Conservation (phyloP, 2,888 invertebrate species). For the Eupithecia centaureata region DNA sequence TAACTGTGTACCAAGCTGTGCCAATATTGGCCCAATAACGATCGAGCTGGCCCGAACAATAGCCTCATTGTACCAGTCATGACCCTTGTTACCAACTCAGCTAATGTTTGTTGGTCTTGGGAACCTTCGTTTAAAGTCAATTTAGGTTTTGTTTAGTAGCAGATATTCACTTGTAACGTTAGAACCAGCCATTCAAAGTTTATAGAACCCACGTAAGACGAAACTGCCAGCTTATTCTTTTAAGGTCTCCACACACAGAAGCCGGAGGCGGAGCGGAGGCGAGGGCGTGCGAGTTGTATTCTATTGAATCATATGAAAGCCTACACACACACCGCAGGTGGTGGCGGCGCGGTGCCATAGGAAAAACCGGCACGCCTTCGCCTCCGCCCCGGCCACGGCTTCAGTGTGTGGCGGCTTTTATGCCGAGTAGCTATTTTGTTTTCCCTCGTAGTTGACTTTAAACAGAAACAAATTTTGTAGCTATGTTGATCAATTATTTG, state of each 20-base stretch:
- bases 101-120: slow-evolving; percentile 8
- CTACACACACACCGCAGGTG: no score
- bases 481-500: no score
- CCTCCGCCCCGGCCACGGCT: no score
- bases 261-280: no score
- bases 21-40: slow-evolving; percentile 10
- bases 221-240: neutral
- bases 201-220: neutral
- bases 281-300: no score
- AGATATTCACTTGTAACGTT: neutral
- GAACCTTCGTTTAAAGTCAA: neutral
- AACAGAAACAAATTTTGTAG: neutral
- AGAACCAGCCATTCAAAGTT: neutral
- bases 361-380: no score
- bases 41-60: slow-evolving; percentile 3
- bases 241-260: no score
- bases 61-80: neutral
- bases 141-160: slow-evolving; percentile 1
- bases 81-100: slow-evolving; percentile 9
- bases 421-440: no score
- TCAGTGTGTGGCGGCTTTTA: no score
- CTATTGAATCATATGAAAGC: no score
- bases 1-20: neutral
- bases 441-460: neutral
- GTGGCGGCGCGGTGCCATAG: no score